Base-by-base conservation (phyloP, 2,113 vertebrate species). In the Bucco capensis region DNA sequence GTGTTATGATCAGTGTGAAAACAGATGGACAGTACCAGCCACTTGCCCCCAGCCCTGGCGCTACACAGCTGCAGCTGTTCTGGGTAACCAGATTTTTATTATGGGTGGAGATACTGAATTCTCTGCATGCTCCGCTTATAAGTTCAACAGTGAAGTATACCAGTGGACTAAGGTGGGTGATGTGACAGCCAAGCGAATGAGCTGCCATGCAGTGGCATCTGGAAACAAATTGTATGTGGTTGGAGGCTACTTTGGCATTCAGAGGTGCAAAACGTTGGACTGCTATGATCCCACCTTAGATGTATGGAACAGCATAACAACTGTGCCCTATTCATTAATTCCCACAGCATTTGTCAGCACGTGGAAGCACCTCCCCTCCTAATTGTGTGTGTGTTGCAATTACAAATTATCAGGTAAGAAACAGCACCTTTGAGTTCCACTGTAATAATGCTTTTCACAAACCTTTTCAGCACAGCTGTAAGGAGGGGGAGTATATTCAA, bases 121-220 rank as follows among this genome's bases (percentile, higher is more conserved):
- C 95, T 98, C 98, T 0, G 98, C 98, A 0, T 98, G 98, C 91
- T 98, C 98, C 1, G 98, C 98, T 47, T 98, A 98, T 21, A 98
- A 98, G 79, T 98, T 98, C 96, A 98, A 98, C 86, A 98, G 98
- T 28, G 98, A 98, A 86, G 98, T 97, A 3, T 98, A 98, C 90
- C 98, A 98, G 86, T 98, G 98, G 98, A 98, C 98, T 93, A 98
- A 98, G 93, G 98, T 98, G 87, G 98, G 98, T 90, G 98, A 98
- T 23, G 98, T 98, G 91, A 98, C 98, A 2, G 98, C 98, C 1
- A 98, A 98, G 80, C 89, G 98, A 87, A 98, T 98, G 98, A 98
- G 98, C 95, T 98, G 98, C 89, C 98, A 98, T 0, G 98, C 98
- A 3, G 98, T 98, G 87, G 98, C 98, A 17, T 98, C 98, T 61